Base-by-base conservation (phyloP, 2,888 invertebrate species). In the Lordiphosa andalusiaca region DNA sequence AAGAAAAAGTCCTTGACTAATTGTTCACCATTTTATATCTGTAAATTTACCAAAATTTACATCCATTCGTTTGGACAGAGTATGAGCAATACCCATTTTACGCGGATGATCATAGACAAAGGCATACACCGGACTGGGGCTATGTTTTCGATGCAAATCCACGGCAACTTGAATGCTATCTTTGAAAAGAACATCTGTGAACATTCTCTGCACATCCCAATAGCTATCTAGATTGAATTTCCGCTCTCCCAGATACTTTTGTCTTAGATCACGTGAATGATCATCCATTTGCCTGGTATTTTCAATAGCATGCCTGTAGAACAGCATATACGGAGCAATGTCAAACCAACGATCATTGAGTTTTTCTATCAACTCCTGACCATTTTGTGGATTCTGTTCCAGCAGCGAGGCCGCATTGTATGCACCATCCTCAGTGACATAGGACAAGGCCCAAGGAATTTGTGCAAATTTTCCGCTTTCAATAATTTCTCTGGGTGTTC, bases 401-500 rank as follows among this genome's bases (percentile, higher is more conserved):
- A 90, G 68, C 13, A 91, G 86, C 42, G 89, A 90, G 77, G 75
- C 63, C 38, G 92, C 93, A 25, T 94, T 94, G 75, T 93, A 94
- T 16, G 94, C 90, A 53, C 95, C 95, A 87, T 95, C 95, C 49
- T 94, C 92, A 19, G 92, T 91, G 0, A 93, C 92, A 47, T 93
- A 91, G 3, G 93, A 92, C 1, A 92, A 91, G 52, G 95, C 91
- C 91, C 94, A 93, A 0, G 95, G 95, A 6, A 93, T 73, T 62
- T 93, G 91, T n/a, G 91, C 90, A 72, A 93, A 92, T 33, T 91
- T 89, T 0, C 93, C 93, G 6, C 91, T 89, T 57, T 87, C 90
- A 1, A 95, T 90, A 0, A 93, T 91, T 35, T 91, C 90, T 69
- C 91, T 91, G 0, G 95, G 95, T 57, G 93, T 91, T 60, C 93